phyloP scores from a whole-genome alignment of 1,140 invertebrate genomes.

The Temnothorax longispinosus region DNA sequence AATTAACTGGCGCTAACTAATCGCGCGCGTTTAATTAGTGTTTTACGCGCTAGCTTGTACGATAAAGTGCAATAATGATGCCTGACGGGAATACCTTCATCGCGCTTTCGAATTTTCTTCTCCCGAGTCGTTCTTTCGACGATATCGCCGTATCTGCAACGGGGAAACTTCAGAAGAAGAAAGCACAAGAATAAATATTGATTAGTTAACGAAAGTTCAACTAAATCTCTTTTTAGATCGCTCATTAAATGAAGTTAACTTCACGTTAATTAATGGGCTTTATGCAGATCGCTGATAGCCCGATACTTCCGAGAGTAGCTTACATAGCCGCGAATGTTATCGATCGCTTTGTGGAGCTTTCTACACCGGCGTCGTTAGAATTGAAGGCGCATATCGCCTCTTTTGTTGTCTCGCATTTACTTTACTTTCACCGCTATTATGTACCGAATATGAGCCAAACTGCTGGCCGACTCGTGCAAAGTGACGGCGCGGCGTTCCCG shows the following conservation, averaged over 20 bases:
- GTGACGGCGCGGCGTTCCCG: constrained; percentile 36
- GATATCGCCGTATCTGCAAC: not conserved
- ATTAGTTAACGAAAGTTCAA: not conserved
- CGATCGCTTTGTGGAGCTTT: constrained; percentile 39
- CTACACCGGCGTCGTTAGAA: constrained; percentile 25
- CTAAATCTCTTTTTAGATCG: not conserved
- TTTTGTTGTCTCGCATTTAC: constrained; percentile 41
- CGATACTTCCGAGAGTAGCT: constrained; percentile 13
- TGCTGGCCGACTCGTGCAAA: constrained; percentile 12
- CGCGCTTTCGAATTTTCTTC: constrained; percentile 34
- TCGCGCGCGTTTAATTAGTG: constrained; percentile 75
- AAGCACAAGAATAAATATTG: constrained; percentile 1
- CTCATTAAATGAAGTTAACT: not conserved
- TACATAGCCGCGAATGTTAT: constrained; percentile 27
- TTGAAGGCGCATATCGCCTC: constrained; percentile 23
- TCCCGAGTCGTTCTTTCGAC: not conserved
- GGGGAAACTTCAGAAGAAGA: not conserved
- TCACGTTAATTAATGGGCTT: not conserved
- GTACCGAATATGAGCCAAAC: constrained; percentile 54
- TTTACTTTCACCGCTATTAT: constrained; percentile 58
- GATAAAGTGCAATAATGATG: constrained; percentile 37
- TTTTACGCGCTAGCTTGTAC: constrained; percentile 35
- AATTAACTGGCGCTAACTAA: constrained; percentile 76
- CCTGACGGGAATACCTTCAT: constrained; percentile 23
- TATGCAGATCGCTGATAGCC: not conserved